These are phyloP conservation scores for Apamea crenata DNA, from an alignment of 2,888 invertebrate species.

Conservation along the genomic window DNA sequence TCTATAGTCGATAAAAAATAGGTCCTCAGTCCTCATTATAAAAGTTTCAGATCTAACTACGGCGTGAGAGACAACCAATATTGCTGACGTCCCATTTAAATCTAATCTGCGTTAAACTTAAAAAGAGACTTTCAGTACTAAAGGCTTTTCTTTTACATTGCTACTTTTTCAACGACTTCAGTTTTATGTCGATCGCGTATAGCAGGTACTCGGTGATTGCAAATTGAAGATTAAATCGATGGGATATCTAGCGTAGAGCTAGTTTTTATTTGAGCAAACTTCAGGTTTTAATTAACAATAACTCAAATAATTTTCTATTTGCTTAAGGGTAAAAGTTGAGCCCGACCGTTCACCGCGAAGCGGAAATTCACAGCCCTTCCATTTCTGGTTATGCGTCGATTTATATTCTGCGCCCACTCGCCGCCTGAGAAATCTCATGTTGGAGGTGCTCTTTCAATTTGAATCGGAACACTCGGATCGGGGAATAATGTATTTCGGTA, in stretches of 20 bases:
- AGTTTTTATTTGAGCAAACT: slow-evolving; percentile 28
- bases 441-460: slow-evolving; percentile 91
- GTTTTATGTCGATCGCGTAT: slow-evolving; percentile 56
- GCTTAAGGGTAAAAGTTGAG: slow-evolving; percentile 73
- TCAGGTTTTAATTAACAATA: slow-evolving; percentile 50
- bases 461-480: slow-evolving; percentile 91
- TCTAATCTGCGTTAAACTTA: slow-evolving; percentile 79
- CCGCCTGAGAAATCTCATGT: slow-evolving; percentile 90
- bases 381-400: slow-evolving; percentile 90
- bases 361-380: slow-evolving; percentile 89
- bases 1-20: slow-evolving; percentile 46
- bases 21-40: slow-evolving; percentile 68
- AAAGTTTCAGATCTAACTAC: slow-evolving; percentile 67
- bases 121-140: slow-evolving; percentile 70
- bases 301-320: slow-evolving; percentile 65
- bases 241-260: slow-evolving; percentile 21
- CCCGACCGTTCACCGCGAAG: slow-evolving; percentile 82
- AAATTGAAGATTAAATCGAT: slow-evolving; percentile 57
- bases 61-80: slow-evolving; percentile 71
- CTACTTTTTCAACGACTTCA: slow-evolving; percentile 64
- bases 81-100: slow-evolving; percentile 77
- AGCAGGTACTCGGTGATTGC: slow-evolving; percentile 49
- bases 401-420: slow-evolving; percentile 90
- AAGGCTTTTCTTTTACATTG: slow-evolving; percentile 74
- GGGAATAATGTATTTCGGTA: slow-evolving; percentile 91